Base-by-base conservation (phyloP, 2,888 invertebrate genomes). In the Amphimallon solstitiale region DNA sequence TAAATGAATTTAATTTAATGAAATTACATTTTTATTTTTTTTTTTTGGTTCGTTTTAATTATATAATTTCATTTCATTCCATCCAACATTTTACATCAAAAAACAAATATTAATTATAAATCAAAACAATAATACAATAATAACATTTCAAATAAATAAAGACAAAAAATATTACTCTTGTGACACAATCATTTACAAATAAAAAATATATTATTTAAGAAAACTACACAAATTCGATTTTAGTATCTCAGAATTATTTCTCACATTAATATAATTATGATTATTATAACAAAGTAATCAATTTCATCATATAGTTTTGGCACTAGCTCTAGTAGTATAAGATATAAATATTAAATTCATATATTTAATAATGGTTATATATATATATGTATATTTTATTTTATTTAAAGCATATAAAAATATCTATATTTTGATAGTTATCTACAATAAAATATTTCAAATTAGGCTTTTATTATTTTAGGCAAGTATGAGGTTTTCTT, bases 401-500 rank as follows among this genome's bases (percentile, higher is more conserved):
- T 45, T 10, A 9, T 17, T 19, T 45, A 45, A 54, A 54, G 54
- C 54, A 38, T 54, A 54, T 38, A 54, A 54, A 54, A 54, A 54
- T 54, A 54, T 40, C 40, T 54, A 54, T 29, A 29, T 5, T 54
- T 49, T 14, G 23, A 54, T 21, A 38, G 54, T 38, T n/a, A 23
- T 54, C 51, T 51, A 51, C 34, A 34, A 6, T 29, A 29, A n/a
- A n/a, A n/a, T 5, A 17, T 35, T 35, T 35, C 15, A 51, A 48
- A 48, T 7, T 48, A 40, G 40, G 40, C 14, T n/a, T 21, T 19
- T 29, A 35, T 15, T 51, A 48, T 51, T 17, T 51, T 17, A 51
- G 51, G 51, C 51, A 51, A 51, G 51, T 35, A 51, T 23, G 10
- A 51, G 29, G 14, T 51, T 45, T 15, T 45, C 15, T n/a, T n/a